phyloP scores from a whole-genome alignment of 30 jellyfish, hydroid and myxozoan species.

The Rhopilema esculentum region DNA sequence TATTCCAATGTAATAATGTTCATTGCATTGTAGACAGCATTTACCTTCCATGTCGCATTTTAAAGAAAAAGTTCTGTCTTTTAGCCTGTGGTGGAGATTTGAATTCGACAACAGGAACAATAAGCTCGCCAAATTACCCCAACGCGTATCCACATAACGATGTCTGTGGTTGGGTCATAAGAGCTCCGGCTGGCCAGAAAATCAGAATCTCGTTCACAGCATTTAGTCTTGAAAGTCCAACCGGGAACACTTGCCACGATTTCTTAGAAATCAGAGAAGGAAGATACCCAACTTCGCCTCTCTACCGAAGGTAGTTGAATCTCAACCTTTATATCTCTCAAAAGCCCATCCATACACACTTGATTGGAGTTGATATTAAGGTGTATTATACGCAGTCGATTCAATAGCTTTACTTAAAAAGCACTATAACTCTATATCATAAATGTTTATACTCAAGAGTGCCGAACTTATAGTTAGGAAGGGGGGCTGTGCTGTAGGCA shows the following conservation, averaged over 20 bases:
- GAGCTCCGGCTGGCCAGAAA: slow-evolving; percentile 78
- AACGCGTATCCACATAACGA: slow-evolving; percentile 52
- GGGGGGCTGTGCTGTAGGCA: too few species aligned
- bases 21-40: too few species aligned
- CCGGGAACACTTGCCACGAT: slow-evolving; percentile 57
- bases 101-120: slow-evolving; percentile 56
- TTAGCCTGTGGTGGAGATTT: slow-evolving; percentile 87
- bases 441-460: too few species aligned
- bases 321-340: too few species aligned
- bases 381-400: too few species aligned
- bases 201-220: slow-evolving; percentile 63
- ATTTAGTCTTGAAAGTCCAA: slow-evolving; percentile 58
- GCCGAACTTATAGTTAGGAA: too few species aligned
- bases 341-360: too few species aligned
- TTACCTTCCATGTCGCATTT: neutral
- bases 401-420: too few species aligned
- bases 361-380: too few species aligned
- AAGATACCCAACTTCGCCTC: slow-evolving; percentile 59
- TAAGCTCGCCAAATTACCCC: slow-evolving; percentile 70
- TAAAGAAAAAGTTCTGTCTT: neutral
- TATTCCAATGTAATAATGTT: too few species aligned
- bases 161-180: slow-evolving; percentile 83
- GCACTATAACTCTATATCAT: too few species aligned
- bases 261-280: slow-evolving; percentile 78
- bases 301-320: slow-evolving; percentile 47